phyloP scores from a whole-genome alignment of 2,797 vertebrate species.

The Hyperoplus immaculatus region DNA sequence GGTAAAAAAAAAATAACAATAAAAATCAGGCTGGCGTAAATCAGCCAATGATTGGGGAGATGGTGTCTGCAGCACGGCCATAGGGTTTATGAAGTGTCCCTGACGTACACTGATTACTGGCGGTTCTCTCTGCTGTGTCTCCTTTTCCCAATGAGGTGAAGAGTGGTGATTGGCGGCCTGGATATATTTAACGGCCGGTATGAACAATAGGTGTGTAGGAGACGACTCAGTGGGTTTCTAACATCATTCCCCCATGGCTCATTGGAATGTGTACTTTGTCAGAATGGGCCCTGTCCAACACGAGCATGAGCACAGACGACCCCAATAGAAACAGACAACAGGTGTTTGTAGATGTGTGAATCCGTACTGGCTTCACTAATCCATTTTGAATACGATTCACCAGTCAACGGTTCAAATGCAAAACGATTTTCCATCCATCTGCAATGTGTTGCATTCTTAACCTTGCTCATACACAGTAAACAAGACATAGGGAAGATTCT shows the following conservation, averaged over 20 bases:
- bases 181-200: conserved; percentile 61
- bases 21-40: conserved; percentile 78
- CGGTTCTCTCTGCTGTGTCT: conserved; percentile 75
- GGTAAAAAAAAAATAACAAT: conserved; percentile 78
- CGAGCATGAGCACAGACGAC: conserved; percentile 25
- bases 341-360: neutral
- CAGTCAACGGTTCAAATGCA: too few relatives aligned
- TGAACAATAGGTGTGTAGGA: conserved; percentile 66
- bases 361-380: too few relatives aligned
- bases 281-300: conserved; percentile 29
- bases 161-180: conserved; percentile 26
- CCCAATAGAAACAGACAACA: conserved; percentile 27
- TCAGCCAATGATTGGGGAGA: conserved; percentile 75
- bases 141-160: conserved; percentile 66
- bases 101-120: conserved; percentile 78
- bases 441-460: too few relatives aligned
- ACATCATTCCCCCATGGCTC: conserved; percentile 63
- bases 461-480: too few relatives aligned
- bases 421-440: too few relatives aligned
- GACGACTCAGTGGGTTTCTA: conserved; percentile 58
- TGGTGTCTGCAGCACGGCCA: conserved; percentile 63
- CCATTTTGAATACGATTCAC: too few relatives aligned
- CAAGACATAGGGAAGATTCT: too few relatives aligned
- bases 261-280: conserved; percentile 65
- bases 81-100: conserved; percentile 77